Percentiles rank a stretch among this genome's conserved stretches.
These are phyloP conservation scores for Oligia fasciuncula DNA, from an alignment of 2,888 invertebrate species.

Conservation along the genomic window DNA sequence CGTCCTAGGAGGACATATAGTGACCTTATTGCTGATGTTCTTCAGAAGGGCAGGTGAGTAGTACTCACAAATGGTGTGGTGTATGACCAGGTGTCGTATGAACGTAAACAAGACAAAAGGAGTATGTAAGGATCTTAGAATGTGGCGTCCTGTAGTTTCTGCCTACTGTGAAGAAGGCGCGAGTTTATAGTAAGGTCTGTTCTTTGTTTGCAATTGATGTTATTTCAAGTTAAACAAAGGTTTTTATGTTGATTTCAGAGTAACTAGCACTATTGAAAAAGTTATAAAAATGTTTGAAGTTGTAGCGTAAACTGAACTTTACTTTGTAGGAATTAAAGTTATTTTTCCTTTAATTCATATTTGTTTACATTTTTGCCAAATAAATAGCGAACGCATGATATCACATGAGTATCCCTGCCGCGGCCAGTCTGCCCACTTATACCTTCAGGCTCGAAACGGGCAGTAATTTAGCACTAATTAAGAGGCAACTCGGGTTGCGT, in stretches of 20 bases:
- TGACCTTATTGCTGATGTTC: background rate
- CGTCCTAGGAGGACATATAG: too few species aligned
- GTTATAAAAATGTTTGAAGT: too few species aligned
- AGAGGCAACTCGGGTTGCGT: slow-evolving; percentile 65
- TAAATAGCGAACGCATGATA: background rate
- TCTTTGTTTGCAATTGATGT: too few species aligned
- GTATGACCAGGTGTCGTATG: too few species aligned
- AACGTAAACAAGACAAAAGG: background rate
- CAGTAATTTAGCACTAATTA: slow-evolving; percentile 69
- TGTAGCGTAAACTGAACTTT: too few species aligned
- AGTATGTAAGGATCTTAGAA: background rate
- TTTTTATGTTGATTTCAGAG: too few species aligned
- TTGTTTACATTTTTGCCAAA: too few species aligned
- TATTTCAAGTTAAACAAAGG: too few species aligned
- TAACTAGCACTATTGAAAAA: too few species aligned
- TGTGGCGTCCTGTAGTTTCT: background rate
- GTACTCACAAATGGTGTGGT: background rate
- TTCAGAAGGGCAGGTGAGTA: background rate
- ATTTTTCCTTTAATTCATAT: too few species aligned
- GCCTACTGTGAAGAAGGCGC: background rate
- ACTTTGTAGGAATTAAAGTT: too few species aligned
- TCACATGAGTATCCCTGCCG: slow-evolving; percentile 11
- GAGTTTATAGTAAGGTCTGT: background rate
- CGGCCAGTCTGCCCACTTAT: slow-evolving; percentile 18
- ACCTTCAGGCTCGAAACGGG: slow-evolving; percentile 46